Conservation (phyloP, 2,113 vertebrate species). For the Suricata suricatta region DNA sequence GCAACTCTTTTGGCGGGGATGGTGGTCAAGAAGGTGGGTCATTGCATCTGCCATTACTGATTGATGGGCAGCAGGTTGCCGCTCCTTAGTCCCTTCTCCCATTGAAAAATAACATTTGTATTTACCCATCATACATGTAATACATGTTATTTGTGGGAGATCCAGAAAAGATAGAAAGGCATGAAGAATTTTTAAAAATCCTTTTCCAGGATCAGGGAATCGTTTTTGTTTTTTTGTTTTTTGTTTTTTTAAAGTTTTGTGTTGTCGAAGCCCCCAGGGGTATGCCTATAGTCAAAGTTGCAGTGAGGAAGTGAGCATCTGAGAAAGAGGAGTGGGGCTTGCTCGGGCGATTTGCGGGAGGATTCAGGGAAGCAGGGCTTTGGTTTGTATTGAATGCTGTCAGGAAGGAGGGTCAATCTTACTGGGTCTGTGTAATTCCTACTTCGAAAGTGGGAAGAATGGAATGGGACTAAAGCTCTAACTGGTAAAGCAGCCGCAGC, state of each 20-base stretch:
- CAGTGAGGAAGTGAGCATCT: not conserved
- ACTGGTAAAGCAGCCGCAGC: not conserved
- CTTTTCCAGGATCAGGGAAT: not conserved
- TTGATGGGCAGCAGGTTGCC: not conserved
- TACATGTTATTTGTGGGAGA: not conserved
- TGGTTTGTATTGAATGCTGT: not conserved
- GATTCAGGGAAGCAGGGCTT: not conserved
- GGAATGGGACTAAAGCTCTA: not conserved
- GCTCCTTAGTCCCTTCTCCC: not conserved
- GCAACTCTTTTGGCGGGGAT: not conserved
- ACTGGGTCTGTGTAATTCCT: not conserved
- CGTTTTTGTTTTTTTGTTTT: not conserved
- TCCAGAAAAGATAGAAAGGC: not conserved
- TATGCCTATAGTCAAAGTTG: not conserved
- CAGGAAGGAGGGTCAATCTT: not conserved
- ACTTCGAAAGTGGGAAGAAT: not conserved
- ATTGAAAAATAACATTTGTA: not conserved
- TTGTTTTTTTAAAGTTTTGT: not conserved
- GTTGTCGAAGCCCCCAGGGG: not conserved
- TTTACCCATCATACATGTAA: not conserved
- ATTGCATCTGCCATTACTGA: accelerated
- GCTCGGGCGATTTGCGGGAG: not conserved
- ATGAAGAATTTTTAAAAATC: not conserved
- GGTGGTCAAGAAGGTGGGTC: not conserved
- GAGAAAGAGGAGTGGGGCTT: not conserved